phyloP scores from a whole-genome alignment of 2,888 invertebrate species.

The Nomada hirtipes region DNA sequence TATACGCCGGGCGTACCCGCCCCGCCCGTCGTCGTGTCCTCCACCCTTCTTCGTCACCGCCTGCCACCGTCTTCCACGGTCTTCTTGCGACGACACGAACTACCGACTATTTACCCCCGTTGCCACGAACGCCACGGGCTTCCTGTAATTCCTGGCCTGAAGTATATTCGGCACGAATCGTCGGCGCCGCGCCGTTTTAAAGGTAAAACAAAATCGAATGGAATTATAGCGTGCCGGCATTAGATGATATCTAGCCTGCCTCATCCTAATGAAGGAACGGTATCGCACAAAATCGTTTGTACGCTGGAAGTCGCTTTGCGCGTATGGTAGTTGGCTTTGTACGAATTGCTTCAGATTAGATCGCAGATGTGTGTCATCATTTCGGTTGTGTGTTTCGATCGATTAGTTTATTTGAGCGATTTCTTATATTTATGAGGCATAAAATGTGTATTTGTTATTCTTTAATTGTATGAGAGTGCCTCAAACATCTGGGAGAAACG shows the following conservation, averaged over 20 bases:
- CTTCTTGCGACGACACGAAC: constrained; percentile 48
- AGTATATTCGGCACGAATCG: constrained; percentile 42
- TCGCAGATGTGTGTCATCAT: background rate
- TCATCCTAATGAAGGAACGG: background rate
- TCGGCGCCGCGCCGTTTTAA: background rate
- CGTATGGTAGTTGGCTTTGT: background rate
- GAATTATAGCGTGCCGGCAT: background rate
- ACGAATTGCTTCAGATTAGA: background rate
- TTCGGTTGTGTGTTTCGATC: no score
- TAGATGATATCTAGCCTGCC: background rate
- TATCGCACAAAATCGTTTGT: background rate
- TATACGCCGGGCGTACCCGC: constrained; percentile 68
- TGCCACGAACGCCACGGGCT: constrained; percentile 2
- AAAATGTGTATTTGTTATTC: no score
- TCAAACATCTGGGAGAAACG: no score
- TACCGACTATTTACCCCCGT: constrained; percentile 58
- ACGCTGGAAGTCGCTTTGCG: background rate
- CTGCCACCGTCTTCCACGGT: constrained; percentile 30
- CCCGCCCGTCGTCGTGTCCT: constrained; percentile 16
- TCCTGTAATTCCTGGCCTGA: constrained; percentile 27
- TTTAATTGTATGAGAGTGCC: no score
- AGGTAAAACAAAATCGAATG: constrained; percentile 15
- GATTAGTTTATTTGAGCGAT: no score
- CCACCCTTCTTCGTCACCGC: constrained; percentile 14
- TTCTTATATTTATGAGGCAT: no score